Evolutionary conservation across 2,113 vertebrate genomes (phyloP).

Genomic region (Platichthys stellatus): DNA sequence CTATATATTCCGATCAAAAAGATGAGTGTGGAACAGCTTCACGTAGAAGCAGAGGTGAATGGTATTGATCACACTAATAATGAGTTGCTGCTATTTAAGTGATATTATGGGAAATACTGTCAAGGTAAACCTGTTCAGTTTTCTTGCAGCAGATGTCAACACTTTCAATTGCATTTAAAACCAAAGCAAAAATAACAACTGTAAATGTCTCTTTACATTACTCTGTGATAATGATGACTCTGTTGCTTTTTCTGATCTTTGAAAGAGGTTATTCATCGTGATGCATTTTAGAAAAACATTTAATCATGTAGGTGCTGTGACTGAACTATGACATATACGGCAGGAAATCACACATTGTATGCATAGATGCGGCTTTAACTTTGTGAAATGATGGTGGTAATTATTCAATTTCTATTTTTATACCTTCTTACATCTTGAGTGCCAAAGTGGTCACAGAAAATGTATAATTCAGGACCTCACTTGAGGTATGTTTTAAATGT

Average conservation of each 20-base stretch:
- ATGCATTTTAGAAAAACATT: background rate
- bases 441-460: background rate
- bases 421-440: conserved; percentile 5
- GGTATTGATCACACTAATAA: background rate
- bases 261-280: background rate
- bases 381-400: background rate
- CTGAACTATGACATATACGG: background rate
- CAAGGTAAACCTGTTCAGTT: conserved; percentile 5
- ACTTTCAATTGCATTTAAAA: conserved; percentile 34
- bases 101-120: background rate
- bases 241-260: background rate
- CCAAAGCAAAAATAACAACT: background rate
- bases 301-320: background rate
- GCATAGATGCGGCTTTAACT: background rate
- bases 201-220: background rate
- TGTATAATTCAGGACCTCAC: conserved; percentile 7
- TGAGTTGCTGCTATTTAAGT: conserved; percentile 30
- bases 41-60: conserved; percentile 2
- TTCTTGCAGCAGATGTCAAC: conserved; percentile 6
- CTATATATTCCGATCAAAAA: background rate
- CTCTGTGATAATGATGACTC: background rate
- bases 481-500: conserved; percentile 20
- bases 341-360: too few species aligned
- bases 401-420: background rate
- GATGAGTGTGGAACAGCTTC: background rate